Percentiles rank a stretch among this genome's conserved stretches.
phyloP scores from a whole-genome alignment of 2,113 vertebrate genomes.

The Gambusia holbrooki region DNA sequence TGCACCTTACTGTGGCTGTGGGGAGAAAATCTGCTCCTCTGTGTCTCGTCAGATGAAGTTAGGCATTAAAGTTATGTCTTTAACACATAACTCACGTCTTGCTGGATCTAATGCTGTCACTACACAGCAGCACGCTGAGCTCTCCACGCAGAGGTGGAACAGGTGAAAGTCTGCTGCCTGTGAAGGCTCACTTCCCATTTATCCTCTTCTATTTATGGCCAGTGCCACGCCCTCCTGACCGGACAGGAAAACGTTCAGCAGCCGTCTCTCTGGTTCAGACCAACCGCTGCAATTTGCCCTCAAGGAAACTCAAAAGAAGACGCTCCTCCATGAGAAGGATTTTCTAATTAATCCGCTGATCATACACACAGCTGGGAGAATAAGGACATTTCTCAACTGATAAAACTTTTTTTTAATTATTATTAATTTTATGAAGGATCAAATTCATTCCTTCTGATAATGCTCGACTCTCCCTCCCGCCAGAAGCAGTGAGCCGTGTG shows the following conservation, averaged over 20 bases:
- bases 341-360: no score
- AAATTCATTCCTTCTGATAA: constrained; percentile 15
- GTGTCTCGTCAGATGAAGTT: no score
- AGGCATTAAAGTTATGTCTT: no score
- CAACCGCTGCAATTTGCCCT: constrained; percentile 2
- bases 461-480: constrained; percentile 18
- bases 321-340: background rate
- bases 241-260: constrained; percentile 33
- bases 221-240: constrained; percentile 40
- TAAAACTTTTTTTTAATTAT: background rate
- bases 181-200: constrained; percentile 37
- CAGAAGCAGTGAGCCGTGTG: constrained; percentile 11
- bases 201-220: constrained; percentile 35
- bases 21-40: background rate
- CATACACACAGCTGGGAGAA: background rate
- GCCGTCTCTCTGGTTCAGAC: constrained; percentile 23
- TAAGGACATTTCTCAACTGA: background rate
- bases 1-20: background rate
- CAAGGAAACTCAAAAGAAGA: background rate
- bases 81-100: no score
- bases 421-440: background rate
- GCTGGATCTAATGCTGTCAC: background rate
- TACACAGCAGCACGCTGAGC: background rate
- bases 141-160: background rate
- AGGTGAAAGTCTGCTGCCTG: background rate